Evolutionary conservation across 2,888 invertebrate species (phyloP).

Genomic region (Argyresthia goedartella): DNA sequence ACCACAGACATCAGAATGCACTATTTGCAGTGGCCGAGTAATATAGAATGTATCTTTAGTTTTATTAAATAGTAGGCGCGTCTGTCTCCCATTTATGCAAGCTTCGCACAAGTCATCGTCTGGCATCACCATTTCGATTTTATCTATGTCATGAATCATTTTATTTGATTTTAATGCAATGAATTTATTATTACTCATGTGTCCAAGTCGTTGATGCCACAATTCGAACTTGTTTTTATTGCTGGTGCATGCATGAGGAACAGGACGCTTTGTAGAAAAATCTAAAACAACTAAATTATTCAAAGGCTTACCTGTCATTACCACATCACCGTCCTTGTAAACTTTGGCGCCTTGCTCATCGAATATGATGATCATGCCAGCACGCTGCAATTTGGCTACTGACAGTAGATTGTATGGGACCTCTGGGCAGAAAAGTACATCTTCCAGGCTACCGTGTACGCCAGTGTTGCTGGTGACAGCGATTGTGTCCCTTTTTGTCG

Average conservation of each 20-base stretch:
- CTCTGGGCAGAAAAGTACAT: slow-evolving; percentile 22
- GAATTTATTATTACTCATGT: slow-evolving; percentile 20
- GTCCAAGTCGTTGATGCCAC: slow-evolving; percentile 23
- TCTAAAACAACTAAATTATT: slow-evolving; percentile 9
- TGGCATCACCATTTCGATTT: slow-evolving; percentile 9
- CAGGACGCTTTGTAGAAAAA: slow-evolving; percentile 5
- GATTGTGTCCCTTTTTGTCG: slow-evolving; percentile 22
- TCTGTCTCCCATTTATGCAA: slow-evolving; percentile 30
- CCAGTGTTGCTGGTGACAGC: slow-evolving; percentile 19
- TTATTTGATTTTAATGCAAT: slow-evolving; percentile 12
- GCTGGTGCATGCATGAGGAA: slow-evolving; percentile 13
- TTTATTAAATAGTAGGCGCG: slow-evolving; percentile 24
- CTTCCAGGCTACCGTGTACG: slow-evolving; percentile 11
- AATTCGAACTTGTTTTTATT: slow-evolving; percentile 15
- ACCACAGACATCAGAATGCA: slow-evolving; percentile 28
- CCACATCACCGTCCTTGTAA: slow-evolving; percentile 7
- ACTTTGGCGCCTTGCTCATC: slow-evolving; percentile 18
- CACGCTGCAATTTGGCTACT: slow-evolving; percentile 19
- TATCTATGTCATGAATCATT: slow-evolving; percentile 11
- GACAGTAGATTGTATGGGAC: slow-evolving; percentile 25
- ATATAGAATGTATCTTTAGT: background rate
- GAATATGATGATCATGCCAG: slow-evolving; percentile 21
- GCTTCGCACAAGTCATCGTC: slow-evolving; percentile 25
- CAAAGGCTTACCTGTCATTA: slow-evolving; percentile 10
- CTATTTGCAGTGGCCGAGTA: slow-evolving; percentile 7